A percentile compares a stretch with the other conserved stretches of the same genome.
phyloP scores from a whole-genome alignment of 2,797 vertebrate genomes.

The Pempheris klunzingeri region DNA sequence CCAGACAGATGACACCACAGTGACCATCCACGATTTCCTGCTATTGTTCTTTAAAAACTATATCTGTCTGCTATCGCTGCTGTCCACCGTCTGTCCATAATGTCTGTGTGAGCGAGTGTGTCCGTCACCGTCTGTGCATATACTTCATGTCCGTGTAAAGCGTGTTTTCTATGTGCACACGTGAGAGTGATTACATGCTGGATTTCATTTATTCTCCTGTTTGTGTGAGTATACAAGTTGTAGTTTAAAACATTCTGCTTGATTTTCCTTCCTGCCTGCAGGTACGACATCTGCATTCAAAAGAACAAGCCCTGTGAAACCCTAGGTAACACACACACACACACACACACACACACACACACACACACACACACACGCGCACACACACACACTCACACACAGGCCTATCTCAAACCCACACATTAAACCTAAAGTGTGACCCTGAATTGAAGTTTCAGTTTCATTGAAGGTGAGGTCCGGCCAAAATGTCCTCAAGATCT shows the following conservation, averaged over 20 bases:
- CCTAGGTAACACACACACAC: conserved; percentile 86
- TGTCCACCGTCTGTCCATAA: conserved; percentile 51
- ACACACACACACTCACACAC: background rate
- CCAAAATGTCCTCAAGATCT: background rate
- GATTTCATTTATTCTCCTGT: conserved; percentile 7
- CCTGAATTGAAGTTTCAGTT: background rate
- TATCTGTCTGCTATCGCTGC: conserved; percentile 67
- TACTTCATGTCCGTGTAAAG: conserved; percentile 2
- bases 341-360: conserved; percentile 16
- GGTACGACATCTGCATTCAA: conserved; percentile 99
- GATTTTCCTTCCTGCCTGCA: conserved; percentile 65
- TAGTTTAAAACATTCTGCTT: conserved; percentile 18
- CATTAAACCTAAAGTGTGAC: background rate
- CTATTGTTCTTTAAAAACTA: conserved; percentile 79
- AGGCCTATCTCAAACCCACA: background rate
- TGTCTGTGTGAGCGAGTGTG: conserved; percentile 31
- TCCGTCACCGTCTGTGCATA: conserved; percentile 9
- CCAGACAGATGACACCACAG: conserved; percentile 76
- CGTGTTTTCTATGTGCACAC: conserved; percentile 14
- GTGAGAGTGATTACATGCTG: conserved; percentile 1
- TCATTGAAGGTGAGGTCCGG: background rate
- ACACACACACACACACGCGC: background rate
- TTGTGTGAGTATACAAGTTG: conserved; percentile 2
- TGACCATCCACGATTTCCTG: conserved; percentile 75
- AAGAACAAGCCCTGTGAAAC: conserved; percentile 99